phyloP scores from a whole-genome alignment of 2,888 invertebrate species.

The Hydropsyche betteni region DNA sequence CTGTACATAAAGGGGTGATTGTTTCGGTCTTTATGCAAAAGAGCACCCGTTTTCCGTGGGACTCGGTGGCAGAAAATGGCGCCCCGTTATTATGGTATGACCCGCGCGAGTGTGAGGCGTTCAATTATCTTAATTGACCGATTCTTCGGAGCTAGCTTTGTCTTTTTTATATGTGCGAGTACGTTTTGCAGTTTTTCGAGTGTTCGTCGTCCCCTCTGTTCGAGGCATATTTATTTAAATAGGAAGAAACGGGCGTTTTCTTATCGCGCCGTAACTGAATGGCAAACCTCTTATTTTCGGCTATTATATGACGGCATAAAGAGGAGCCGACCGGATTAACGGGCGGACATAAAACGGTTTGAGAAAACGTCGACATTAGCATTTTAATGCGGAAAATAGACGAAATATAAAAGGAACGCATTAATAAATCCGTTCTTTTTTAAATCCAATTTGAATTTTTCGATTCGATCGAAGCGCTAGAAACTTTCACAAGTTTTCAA shows the following conservation, averaged over 20 bases:
- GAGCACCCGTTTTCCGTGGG: conserved; percentile 22
- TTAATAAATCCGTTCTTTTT: neutral
- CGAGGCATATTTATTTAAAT: conserved; percentile 51
- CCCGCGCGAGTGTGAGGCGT: no score
- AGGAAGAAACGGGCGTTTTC: conserved; percentile 45
- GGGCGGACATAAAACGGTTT: conserved; percentile 24
- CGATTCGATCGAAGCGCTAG: neutral
- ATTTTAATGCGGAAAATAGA: conserved; percentile 25
- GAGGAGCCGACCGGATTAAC: conserved; percentile 38
- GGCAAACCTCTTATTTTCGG: conserved; percentile 47
- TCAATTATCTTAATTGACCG: no score
- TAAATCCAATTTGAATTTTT: neutral
- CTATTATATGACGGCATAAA: conserved; percentile 47
- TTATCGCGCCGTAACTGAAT: conserved; percentile 43
- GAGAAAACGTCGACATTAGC: conserved; percentile 28
- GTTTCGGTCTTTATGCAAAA: conserved; percentile 38
- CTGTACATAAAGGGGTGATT: conserved; percentile 31
- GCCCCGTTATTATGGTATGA: neutral
- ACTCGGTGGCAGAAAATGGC: conserved; percentile 7
- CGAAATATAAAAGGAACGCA: neutral
- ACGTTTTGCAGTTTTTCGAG: no score
- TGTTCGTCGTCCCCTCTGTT: conserved; percentile 52
- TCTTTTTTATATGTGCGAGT: no score
- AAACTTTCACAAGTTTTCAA: no score
- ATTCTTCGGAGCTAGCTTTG: no score